Conservation (phyloP, 2,113 vertebrate species). For the Athene cunicularia region DNA sequence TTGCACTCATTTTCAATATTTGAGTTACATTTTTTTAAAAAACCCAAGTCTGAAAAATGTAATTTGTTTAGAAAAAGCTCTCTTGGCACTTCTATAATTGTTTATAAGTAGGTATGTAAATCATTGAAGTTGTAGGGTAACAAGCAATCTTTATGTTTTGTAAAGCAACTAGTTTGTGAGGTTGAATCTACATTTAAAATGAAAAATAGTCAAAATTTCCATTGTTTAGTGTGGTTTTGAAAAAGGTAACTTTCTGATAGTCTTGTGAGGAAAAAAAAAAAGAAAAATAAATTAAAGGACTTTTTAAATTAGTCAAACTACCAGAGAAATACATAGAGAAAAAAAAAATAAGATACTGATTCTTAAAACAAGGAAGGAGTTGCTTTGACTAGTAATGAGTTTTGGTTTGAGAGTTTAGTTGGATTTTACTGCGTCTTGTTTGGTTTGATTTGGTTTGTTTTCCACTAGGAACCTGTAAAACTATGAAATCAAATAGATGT, state of each 20-base stretch:
- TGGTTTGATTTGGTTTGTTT: neutral
- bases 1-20: neutral
- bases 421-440: neutral
- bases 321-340: neutral
- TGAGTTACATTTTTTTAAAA: neutral
- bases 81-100: neutral
- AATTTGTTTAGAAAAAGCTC: neutral
- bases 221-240: neutral
- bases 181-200: neutral
- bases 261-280: neutral
- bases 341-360: neutral
- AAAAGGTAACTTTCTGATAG: neutral
- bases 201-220: neutral
- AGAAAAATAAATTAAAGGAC: neutral
- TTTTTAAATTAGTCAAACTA: neutral
- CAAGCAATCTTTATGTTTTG: neutral
- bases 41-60: fast-evolving
- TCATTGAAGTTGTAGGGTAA: neutral
- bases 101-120: neutral
- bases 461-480: neutral
- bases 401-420: neutral
- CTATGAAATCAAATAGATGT: neutral
- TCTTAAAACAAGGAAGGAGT: neutral
- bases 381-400: neutral
- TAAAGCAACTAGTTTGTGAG: neutral